phyloP scores from a whole-genome alignment of 2,888 invertebrate species.

The Caenorhabditis sp. region DNA sequence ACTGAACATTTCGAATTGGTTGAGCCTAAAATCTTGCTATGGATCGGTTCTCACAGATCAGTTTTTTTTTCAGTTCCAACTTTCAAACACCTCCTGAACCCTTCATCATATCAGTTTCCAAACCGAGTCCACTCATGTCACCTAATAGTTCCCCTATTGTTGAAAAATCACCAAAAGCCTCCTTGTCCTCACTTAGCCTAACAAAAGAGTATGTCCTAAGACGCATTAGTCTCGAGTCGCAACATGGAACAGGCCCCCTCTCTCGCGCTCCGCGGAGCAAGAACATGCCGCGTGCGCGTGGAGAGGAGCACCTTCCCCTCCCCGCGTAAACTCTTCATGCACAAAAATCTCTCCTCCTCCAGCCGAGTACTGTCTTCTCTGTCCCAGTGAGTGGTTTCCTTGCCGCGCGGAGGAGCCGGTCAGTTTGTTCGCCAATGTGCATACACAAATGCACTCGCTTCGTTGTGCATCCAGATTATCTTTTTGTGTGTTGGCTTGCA shows the following conservation, averaged over 20 bases:
- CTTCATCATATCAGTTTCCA: background rate
- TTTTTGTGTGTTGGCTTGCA: slow-evolving; percentile 47
- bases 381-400: slow-evolving; percentile 16
- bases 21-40: too few relatives aligned
- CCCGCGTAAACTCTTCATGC: slow-evolving; percentile 49
- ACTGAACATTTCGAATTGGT: too few relatives aligned
- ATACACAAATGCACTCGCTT: slow-evolving; percentile 54
- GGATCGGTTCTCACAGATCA: too few relatives aligned
- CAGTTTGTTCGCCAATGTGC: slow-evolving; percentile 59
- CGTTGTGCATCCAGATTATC: slow-evolving; percentile 57
- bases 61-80: too few relatives aligned
- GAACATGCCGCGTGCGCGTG: slow-evolving; percentile 58
- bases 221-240: slow-evolving; percentile 56
- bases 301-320: slow-evolving; percentile 41
- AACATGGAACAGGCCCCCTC: slow-evolving; percentile 55
- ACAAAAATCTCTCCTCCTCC: slow-evolving; percentile 35
- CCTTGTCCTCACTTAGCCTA: background rate
- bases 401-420: slow-evolving; percentile 43
- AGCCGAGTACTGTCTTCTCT: slow-evolving; percentile 15
- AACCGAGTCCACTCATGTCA: background rate
- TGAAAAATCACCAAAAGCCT: background rate
- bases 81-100: too few relatives aligned
- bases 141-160: background rate
- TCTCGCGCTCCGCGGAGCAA: background rate
- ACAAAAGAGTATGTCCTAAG: slow-evolving; percentile 43